These are phyloP conservation scores for Athalia cordata DNA, from an alignment of 2,888 invertebrate species.

Conservation along the genomic window DNA sequence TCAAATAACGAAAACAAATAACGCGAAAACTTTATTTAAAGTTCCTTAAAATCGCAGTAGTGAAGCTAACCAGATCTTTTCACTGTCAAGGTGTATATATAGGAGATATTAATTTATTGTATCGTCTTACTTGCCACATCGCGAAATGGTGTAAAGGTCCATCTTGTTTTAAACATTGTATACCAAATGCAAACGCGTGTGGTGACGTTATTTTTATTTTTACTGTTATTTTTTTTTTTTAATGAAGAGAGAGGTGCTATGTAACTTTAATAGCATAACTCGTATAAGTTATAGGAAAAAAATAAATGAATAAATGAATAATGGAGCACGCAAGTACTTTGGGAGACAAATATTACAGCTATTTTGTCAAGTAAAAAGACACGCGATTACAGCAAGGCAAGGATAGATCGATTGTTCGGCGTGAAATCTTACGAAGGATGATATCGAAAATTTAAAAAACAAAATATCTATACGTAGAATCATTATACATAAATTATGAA, in stretches of 20 bases:
- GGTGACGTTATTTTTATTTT: conserved; percentile 7
- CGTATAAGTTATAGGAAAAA: conserved; percentile 15
- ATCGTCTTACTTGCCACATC: conserved; percentile 18
- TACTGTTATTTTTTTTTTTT: neutral
- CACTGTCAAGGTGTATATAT: conserved; percentile 1
- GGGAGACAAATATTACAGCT: conserved; percentile 5
- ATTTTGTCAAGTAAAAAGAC: conserved; percentile 9
- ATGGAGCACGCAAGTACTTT: conserved; percentile 28
- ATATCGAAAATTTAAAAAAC: neutral
- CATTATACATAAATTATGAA: neutral
- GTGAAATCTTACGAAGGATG: conserved; percentile 28
- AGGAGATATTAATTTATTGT: conserved; percentile 28
- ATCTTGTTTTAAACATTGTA: neutral
- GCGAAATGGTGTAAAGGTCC: neutral
- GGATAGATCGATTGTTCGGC: conserved; percentile 45
- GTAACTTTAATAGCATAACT: conserved; percentile 20
- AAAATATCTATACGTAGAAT: conserved; percentile 26
- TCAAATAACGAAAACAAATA: neutral
- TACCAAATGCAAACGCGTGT: conserved; percentile 21
- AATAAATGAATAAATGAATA: neutral
- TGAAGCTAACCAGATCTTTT: conserved; percentile 10
- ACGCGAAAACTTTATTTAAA: too few species aligned
- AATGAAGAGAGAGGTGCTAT: conserved; percentile 22
- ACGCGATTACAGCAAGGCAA: conserved; percentile 41
- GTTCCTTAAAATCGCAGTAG: too few species aligned